Percentiles rank a stretch among this genome's conserved stretches.
Conservation (phyloP, 2,797 vertebrate genomes). For the Poecilia picta region DNA sequence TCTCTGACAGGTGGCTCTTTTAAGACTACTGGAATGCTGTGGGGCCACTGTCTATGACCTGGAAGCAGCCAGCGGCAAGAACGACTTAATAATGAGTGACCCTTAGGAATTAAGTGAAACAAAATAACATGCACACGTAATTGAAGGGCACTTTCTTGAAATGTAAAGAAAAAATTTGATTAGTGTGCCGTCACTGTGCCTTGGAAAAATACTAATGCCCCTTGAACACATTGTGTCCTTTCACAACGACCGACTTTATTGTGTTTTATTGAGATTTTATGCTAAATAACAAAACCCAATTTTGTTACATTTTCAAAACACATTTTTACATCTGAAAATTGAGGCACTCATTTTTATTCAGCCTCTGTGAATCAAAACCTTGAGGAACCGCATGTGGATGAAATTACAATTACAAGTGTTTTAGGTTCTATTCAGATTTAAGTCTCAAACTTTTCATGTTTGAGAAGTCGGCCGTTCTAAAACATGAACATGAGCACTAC, state of each 20-base stretch:
- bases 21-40: conserved; percentile 14
- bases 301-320: background rate
- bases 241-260: background rate
- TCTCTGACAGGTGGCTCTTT: conserved; percentile 30
- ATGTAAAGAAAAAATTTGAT: background rate
- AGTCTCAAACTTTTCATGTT: background rate
- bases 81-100: background rate
- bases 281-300: too few relatives aligned
- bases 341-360: background rate
- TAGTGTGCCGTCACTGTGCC: background rate
- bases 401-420: background rate
- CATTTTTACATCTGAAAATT: background rate
- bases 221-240: background rate
- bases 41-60: background rate
- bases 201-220: background rate
- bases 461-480: background rate
- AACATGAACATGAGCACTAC: background rate
- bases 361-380: background rate
- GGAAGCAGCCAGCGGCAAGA: background rate
- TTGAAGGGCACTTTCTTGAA: background rate
- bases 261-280: background rate
- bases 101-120: background rate
- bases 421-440: background rate
- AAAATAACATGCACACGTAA: background rate
- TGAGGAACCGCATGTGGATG: background rate